Evolutionary conservation across 2,113 vertebrate species (phyloP), one percentile per base, ranked within the genome.

Genomic region (Bufo bufo): DNA sequence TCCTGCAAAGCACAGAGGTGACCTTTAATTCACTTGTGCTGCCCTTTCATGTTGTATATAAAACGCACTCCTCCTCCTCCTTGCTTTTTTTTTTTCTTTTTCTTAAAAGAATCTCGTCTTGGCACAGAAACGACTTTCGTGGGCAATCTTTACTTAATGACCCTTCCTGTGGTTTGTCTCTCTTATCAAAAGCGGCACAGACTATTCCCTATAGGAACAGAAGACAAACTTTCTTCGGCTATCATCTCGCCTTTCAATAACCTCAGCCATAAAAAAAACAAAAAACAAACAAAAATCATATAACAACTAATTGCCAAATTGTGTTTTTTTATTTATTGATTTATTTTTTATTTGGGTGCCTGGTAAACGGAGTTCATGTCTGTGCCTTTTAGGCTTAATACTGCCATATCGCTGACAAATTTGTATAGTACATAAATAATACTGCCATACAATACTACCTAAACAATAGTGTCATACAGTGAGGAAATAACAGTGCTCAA

Each of bases 21-120:
- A 97, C 96, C 95, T 95, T 93, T 94, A 93, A 93, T 95, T 94
- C 94, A 93, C 92, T 95, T 91, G 89, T 90, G 92, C 94, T 95
- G 95, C 93, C 94, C 93, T 94, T 94, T 95, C 94, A 93, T 94
- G 94, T 95, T 91, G 91, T 90, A 86, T 92, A 93, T 90, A 90
- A 93, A 92, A 90, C 79, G 43, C 20, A 9, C 56, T n/a, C 65
- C 63, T 80, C 78, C 66, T 77, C 86, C 66, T n/a, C 61, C 61
- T n/a, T n/a, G n/a, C 23, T 23, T 56, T 33, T 33, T 74, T 81
- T 66, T 75, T 65, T 85, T 80, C 8, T 47, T 63, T 45, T 71
- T 83, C 71, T 87, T 84, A 77, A 85, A 33, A 78, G 77, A 81
- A 66, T 82, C 54, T 54, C 63, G 65, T 82, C 79, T 88, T 88